A percentile compares a stretch with the other conserved stretches of the same genome.
phyloP scores from a whole-genome alignment of 2,888 invertebrate species.

The Eilema griseolum region DNA sequence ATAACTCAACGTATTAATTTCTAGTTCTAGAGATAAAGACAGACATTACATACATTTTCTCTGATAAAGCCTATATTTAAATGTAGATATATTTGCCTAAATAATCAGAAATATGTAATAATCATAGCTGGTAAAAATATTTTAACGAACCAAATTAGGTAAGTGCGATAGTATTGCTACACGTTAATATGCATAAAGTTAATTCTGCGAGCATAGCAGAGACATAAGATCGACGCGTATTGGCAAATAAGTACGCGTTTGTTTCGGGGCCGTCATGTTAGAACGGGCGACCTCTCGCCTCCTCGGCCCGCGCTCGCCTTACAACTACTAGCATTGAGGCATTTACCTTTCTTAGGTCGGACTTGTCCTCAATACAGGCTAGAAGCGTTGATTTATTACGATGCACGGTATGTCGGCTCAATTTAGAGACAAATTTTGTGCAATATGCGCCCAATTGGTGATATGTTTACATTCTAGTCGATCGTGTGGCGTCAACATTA shows the following conservation, averaged over 20 bases:
- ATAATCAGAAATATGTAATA: constrained; percentile 11
- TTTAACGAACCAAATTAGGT: constrained; percentile 41
- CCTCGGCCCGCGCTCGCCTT: constrained; percentile 64
- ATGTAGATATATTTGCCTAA: background rate
- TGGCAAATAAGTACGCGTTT: constrained; percentile 80
- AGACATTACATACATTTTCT: background rate
- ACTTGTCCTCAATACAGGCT: constrained; percentile 82
- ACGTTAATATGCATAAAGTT: constrained; percentile 43
- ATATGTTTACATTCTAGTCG: constrained; percentile 56
- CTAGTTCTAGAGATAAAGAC: constrained; percentile 29
- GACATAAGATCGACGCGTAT: constrained; percentile 61
- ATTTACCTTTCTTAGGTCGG: constrained; percentile 85
- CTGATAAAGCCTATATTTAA: background rate
- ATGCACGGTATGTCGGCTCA: constrained; percentile 75
- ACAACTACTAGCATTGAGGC: constrained; percentile 80
- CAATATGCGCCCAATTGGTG: constrained; percentile 68
- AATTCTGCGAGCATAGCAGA: constrained; percentile 43
- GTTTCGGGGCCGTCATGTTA: constrained; percentile 80
- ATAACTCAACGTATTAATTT: constrained; percentile 20
- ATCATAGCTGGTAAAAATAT: constrained; percentile 31
- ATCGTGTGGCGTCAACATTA: constrained; percentile 56
- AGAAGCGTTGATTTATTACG: constrained; percentile 82
- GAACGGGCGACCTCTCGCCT: constrained; percentile 83
- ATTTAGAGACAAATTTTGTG: constrained; percentile 79
- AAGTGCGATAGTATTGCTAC: constrained; percentile 36